Evolutionary conservation across 2,888 invertebrate species (phyloP), one percentile per base, ranked within the genome.

Genomic region (Pollenia labialis): DNA sequence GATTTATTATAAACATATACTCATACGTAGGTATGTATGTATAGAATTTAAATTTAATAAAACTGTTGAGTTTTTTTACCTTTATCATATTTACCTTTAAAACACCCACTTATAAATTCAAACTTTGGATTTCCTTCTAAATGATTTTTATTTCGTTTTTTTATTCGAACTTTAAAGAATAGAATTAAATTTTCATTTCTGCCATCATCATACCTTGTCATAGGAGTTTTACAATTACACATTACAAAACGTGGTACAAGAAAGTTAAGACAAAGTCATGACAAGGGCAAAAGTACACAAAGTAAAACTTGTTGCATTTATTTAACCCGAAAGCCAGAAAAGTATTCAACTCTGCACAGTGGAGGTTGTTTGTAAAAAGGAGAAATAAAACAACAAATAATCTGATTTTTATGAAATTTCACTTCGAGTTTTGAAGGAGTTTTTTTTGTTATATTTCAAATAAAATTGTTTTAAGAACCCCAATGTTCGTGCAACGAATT

Each of bases 201-300:
- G 6, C 1, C 11, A 50, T 42, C 40, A 81, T 23, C n/a, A 44
- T 56, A 50, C 42, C 56, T 66, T 66, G 64, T 50, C 58, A 50
- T 75, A 52, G 50, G 12, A 81, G 56, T 81, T 16, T 18, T 74
- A 66, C 58, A 68, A 74, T 60, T 71, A 46, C 62, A 82, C 58
- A 60, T 44, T 62, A 50, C 32, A 40, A 79, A 79, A 62, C 68
- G 62, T 68, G 68, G 60, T 79, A 66, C 56, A 72, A 60, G 71
- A 46, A 82, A 81, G 54, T 79, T 81, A 87, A 84, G 84, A 81
- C 81, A 87, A 87, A 87, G 84, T 84, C 87, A 87, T 81, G 84
- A 81, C 75, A 80, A 79, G 68, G 75, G 60, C 60, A 74, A 79
- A 74, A 85, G 74, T 56, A 62, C 46, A 85, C 80, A 4, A 80